Conservation (phyloP, 2,113 vertebrate genomes). For the Sprattus sprattus region DNA sequence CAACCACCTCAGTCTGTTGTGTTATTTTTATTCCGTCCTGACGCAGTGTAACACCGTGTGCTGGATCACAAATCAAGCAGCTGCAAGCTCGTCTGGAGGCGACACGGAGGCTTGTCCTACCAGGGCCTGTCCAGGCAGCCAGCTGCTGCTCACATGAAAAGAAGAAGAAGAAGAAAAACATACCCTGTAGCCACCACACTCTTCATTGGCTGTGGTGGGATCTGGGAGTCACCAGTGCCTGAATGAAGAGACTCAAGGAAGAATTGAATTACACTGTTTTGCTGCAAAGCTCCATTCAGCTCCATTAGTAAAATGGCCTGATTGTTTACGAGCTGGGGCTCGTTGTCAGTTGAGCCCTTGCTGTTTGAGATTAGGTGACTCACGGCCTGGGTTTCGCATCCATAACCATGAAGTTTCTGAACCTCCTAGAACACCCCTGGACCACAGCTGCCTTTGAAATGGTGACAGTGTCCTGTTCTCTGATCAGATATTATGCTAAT, state of each 20-base stretch:
- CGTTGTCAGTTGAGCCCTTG: background rate
- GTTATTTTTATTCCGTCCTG: background rate
- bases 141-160: slow-evolving; percentile 29
- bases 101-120: background rate
- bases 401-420: background rate
- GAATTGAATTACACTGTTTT: background rate
- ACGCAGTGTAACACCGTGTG: background rate
- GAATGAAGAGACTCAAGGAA: background rate
- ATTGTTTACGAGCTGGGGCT: background rate
- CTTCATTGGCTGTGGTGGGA: slow-evolving; percentile 32
- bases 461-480: slow-evolving; percentile 36
- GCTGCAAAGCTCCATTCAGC: background rate
- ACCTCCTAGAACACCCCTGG: background rate
- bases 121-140: slow-evolving; percentile 47
- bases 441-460: slow-evolving; percentile 20
- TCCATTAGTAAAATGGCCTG: background rate
- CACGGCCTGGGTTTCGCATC: background rate
- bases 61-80: background rate
- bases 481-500: slow-evolving; percentile 19
- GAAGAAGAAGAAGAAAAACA: slow-evolving; percentile 1
- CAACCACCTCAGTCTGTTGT: background rate
- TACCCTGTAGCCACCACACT: slow-evolving; percentile 35
- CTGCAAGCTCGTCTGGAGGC: background rate
- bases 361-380: background rate
- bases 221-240: background rate